These are phyloP conservation scores for Pissodes strobi DNA, from an alignment of 1,140 invertebrate species.

Conservation along the genomic window DNA sequence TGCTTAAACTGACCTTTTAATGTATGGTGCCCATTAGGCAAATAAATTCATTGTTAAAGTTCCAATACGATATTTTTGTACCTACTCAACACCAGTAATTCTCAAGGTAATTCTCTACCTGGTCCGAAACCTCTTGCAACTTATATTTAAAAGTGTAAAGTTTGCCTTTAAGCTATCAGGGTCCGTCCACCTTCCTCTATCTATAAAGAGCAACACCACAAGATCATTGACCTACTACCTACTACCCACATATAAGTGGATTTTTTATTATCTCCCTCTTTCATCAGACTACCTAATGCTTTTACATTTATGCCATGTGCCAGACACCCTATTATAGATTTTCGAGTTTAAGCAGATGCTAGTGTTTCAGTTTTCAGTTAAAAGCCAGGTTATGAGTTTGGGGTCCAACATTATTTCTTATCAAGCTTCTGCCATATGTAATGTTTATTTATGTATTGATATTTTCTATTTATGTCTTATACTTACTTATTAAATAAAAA, in stretches of 20 bases:
- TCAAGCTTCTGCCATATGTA: too few species aligned
- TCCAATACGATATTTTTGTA: too few species aligned
- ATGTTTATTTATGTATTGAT: too few species aligned
- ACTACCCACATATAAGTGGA: conserved; percentile 13
- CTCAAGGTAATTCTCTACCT: not conserved
- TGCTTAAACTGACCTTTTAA: too few species aligned
- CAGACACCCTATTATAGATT: conserved; percentile 1
- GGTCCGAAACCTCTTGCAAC: not conserved
- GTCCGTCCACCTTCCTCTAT: not conserved
- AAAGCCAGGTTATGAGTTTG: too few species aligned
- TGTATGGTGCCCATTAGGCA: too few species aligned
- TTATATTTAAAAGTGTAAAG: too few species aligned
- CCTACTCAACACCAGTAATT: too few species aligned
- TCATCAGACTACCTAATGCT: not conserved
- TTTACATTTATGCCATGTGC: not conserved
- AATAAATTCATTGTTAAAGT: too few species aligned
- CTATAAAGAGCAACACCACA: not conserved
- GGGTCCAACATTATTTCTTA: too few species aligned
- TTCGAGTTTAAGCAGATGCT: conserved; percentile 16
- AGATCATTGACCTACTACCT: conserved; percentile 15
- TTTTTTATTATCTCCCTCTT: conserved; percentile 17
- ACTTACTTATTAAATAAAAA: too few species aligned
- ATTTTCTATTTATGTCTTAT: too few species aligned
- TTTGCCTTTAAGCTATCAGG: not conserved
- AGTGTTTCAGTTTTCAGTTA: not conserved